Conservation (phyloP, 2,113 vertebrate species). For the Felis chaus region DNA sequence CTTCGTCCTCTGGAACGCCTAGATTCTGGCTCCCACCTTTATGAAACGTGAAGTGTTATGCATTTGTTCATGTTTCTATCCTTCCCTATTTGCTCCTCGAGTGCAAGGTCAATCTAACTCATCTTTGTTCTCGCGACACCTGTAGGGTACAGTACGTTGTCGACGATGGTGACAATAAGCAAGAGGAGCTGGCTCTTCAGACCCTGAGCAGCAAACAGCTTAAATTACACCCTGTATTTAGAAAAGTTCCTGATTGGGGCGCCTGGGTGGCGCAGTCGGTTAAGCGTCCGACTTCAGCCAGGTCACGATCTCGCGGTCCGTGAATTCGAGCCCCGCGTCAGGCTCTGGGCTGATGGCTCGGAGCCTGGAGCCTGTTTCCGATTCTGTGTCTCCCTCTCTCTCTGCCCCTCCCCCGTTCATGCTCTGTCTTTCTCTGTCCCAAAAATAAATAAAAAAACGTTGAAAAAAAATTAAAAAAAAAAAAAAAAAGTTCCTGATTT, state of each 20-base stretch:
- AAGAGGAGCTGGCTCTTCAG: background rate
- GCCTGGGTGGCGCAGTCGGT: too few species aligned
- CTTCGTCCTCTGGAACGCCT: background rate
- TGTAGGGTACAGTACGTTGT: rapidly evolving
- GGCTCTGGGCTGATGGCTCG: too few species aligned
- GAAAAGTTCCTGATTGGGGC: background rate
- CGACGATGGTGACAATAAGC: background rate
- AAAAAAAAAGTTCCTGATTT: background rate
- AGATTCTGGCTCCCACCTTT: background rate
- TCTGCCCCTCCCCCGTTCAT: too few species aligned
- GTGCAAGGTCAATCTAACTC: background rate
- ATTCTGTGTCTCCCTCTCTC: too few species aligned
- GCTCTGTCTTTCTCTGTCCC: too few species aligned
- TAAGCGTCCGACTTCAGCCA: too few species aligned
- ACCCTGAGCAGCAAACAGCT: background rate
- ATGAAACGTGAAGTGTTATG: too few species aligned
- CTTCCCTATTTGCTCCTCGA: background rate
- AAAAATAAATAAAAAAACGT: too few species aligned
- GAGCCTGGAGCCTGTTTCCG: too few species aligned
- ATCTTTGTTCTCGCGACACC: background rate
- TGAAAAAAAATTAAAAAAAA: too few species aligned
- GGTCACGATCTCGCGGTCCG: too few species aligned
- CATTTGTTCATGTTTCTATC: background rate
- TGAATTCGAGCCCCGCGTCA: too few species aligned
- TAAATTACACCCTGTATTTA: background rate